Evolutionary conservation across 2,888 invertebrate species (phyloP), one percentile per base, ranked within the genome.

Genomic region (Drosophila melanosoma): DNA sequence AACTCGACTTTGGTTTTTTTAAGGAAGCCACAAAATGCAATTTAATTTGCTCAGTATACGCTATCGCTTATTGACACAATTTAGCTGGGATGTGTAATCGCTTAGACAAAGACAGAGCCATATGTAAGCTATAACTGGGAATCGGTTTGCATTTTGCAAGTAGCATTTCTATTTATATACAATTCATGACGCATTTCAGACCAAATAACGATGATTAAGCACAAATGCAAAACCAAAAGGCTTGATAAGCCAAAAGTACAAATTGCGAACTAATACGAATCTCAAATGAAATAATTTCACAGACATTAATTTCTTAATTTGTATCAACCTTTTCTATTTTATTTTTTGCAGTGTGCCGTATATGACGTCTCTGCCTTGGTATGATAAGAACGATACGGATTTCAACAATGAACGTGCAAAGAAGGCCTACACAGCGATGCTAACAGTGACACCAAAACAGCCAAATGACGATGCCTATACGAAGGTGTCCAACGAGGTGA

Each of bases 381-480:
- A 95, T 87, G 95, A 97, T 73, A 95, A 95, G 79, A 95, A 95
- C 38, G 99, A 98, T 90, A 95, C 96, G 0, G 94, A 94, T 0
- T 97, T 96, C 82, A 95, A 96, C 62, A 99, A 99, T 92, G 95
- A 95, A 81, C 95, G 96, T 77, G 99, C 98, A 0, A 95, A 95
- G 90, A 95, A 95, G 83, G 98, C 98, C 0, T 99, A 97, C 93
- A 96, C 96, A 74, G 96, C 98, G 0, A 94, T 99, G 68, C 94
- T 98, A 57, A 98, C 98, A 0, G 96, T 99, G 65, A 97, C 98
- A 8, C 97, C 98, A 4, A 95, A 96, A 20, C 96, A 97, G 10
- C 97, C 97, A 0, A 95, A 96, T 89, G 96, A 96, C 81, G 94
- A 95, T 45, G 96, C 97, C 89, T 97, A 97, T 92, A 94, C 95